These are phyloP conservation scores for Rallus limicola DNA, from an alignment of 2,113 vertebrate species.

Conservation along the genomic window DNA sequence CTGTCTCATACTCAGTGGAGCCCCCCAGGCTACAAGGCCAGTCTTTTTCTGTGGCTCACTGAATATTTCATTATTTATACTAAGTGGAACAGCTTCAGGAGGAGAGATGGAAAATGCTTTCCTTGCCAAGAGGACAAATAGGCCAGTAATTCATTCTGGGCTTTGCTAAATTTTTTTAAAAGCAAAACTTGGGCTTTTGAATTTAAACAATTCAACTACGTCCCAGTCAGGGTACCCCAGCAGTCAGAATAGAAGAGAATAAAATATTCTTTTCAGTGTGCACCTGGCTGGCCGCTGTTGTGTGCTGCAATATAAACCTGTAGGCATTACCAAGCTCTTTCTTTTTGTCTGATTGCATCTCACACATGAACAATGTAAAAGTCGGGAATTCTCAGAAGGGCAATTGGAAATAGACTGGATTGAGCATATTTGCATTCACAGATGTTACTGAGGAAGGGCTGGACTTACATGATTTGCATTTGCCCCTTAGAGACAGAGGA, in stretches of 20 bases:
- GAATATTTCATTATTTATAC: constrained; percentile 65
- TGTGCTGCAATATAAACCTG: neutral
- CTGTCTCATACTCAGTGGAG: neutral
- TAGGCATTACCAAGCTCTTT: neutral
- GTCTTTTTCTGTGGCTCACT: neutral
- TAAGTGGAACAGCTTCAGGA: constrained; percentile 47
- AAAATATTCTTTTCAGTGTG: neutral
- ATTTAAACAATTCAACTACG: neutral
- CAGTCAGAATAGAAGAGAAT: neutral
- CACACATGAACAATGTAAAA: neutral
- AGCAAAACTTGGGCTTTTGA: neutral
- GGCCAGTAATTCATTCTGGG: constrained; percentile 10
- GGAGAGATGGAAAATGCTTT: constrained; percentile 47
- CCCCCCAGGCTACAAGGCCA: neutral
- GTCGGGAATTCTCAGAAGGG: neutral
- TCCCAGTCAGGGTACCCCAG: neutral
- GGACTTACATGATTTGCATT: neutral
- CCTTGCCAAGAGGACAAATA: constrained; percentile 43
- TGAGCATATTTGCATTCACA: neutral
- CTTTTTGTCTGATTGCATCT: neutral
- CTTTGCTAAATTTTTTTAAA: neutral
- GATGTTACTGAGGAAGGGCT: neutral
- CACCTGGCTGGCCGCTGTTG: neutral
- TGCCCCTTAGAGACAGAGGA: neutral
- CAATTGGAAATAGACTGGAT: neutral